Base-by-base conservation (phyloP, 1,140 invertebrate species). In the Drosophila guanche region DNA sequence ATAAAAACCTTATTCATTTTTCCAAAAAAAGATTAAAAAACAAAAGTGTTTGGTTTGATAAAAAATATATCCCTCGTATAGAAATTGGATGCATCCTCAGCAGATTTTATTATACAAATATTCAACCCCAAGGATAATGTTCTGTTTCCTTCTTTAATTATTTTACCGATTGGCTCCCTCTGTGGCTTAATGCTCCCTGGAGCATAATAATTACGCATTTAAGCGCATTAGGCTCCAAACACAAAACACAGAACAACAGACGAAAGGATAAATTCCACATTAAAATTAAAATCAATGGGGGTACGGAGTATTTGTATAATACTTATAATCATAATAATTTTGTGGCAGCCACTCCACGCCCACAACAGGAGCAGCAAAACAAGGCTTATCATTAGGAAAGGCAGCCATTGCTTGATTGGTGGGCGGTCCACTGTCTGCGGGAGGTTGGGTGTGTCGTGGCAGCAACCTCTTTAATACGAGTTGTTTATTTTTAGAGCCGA, bases 371-470 rank as follows among this genome's bases (percentile, higher is more conserved):
- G 37, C 42, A 69, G 68, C 62, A 58, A 77, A 86, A 86, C 80
- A 86, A 85, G 77, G 81, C 77, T 85, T 86, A 86, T 86, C 81
- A 85, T 85, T 86, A 85, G 80, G 72, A 55, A 73, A 71, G 70
- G 63, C 63, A 73, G 54, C 73, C 81, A 66, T 76, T 77, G 74
- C 60, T 52, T 86, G 81, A 85, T 85, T 86, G 81, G 55, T 62
- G 62, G 62, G 47, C 41, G 47, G 55, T 45, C n/a, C 33, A 47
- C 20, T 51, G 52, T 25, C 47, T 46, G 52, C 33, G 33, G 12
- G 47, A 20, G 43, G 51, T 56, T 42, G 22, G 25, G 40, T 41
- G 51, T 50, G 51, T 23, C 23, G 55, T 46, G 33, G 10, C 10
- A 37, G 33, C 10, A 12, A 12, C 10, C 33, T 37, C 33, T 37